Evolutionary conservation across 1,140 invertebrate species (phyloP).

Genomic region (Drosophila guanche): DNA sequence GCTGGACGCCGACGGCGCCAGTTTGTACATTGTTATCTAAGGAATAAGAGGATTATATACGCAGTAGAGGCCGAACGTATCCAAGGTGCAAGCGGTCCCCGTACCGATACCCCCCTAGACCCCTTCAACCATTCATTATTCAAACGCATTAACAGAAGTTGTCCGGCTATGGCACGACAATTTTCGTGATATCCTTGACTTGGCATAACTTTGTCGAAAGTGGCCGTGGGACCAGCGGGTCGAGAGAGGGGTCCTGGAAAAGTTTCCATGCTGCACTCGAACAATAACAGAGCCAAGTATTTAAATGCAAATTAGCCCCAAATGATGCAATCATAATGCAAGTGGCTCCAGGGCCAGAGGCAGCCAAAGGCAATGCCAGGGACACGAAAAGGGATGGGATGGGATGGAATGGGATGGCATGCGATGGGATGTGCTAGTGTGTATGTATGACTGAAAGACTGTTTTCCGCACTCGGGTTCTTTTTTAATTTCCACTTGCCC

Average conservation of each 20-base stretch:
- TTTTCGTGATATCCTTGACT: constrained; percentile 73
- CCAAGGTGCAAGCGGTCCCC: constrained; percentile 47
- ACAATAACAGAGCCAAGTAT: constrained; percentile 78
- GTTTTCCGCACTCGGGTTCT: constrained; percentile 30
- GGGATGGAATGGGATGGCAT: background rate
- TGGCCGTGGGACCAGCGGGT: constrained; percentile 10
- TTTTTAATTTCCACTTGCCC: constrained; percentile 71
- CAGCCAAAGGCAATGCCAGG: constrained; percentile 4
- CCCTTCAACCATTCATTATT: constrained; percentile 69
- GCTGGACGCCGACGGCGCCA: constrained; percentile 61
- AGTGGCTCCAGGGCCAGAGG: constrained; percentile 51
- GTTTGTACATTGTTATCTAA: constrained; percentile 71
- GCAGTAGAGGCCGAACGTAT: constrained; percentile 2
- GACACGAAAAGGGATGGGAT: background rate
- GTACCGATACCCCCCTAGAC: background rate
- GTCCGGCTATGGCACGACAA: constrained; percentile 62
- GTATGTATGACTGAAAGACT: constrained; percentile 7
- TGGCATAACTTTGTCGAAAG: constrained; percentile 69
- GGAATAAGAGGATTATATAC: constrained; percentile 31
- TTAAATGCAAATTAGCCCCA: constrained; percentile 81
- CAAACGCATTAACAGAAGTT: constrained; percentile 78
- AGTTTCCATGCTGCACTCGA: constrained; percentile 72
- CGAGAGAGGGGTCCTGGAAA: constrained; percentile 19
- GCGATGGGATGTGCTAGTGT: background rate
- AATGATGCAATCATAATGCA: constrained; percentile 81